phyloP scores from a whole-genome alignment of 2,888 invertebrate species.

The Andrena dorsata region DNA sequence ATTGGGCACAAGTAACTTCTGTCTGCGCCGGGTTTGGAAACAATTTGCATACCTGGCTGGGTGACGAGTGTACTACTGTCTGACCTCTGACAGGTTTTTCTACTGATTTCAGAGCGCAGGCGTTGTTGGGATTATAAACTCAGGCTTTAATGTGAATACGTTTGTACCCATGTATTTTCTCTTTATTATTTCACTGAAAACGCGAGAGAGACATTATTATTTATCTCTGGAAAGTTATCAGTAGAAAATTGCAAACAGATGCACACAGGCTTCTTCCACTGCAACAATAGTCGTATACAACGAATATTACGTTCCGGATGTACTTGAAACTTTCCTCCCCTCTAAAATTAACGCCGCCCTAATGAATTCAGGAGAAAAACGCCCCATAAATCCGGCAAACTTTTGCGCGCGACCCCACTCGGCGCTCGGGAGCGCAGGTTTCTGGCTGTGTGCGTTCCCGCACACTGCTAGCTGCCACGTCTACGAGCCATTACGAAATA shows the following conservation, averaged over 20 bases:
- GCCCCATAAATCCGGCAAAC: constrained; percentile 34
- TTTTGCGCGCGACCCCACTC: constrained; percentile 17
- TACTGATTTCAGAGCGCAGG: constrained; percentile 9
- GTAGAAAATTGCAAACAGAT: too few species aligned
- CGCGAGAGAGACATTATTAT: too few species aligned
- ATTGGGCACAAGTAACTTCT: too few species aligned
- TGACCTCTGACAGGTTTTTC: constrained; percentile 24
- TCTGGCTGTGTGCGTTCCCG: not conserved
- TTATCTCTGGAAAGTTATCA: too few species aligned
- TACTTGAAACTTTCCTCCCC: not conserved
- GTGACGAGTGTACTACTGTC: not conserved
- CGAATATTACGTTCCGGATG: not conserved
- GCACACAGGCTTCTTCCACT: not conserved
- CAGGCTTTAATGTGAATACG: too few species aligned
- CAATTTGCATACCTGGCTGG: too few species aligned
- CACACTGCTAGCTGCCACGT: constrained; percentile 15
- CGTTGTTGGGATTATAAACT: too few species aligned
- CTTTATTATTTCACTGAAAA: too few species aligned
- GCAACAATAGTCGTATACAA: not conserved
- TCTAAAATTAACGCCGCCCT: constrained; percentile 3
- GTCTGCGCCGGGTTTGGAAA: too few species aligned
- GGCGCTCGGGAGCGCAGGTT: constrained; percentile 3
- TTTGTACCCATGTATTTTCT: too few species aligned
- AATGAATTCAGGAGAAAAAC: constrained; percentile 41
- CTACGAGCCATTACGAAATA: constrained; percentile 69